A percentile compares a stretch with the other conserved stretches of the same genome.
Conservation (phyloP, 2,888 invertebrate genomes). For the Andrena praecox region DNA sequence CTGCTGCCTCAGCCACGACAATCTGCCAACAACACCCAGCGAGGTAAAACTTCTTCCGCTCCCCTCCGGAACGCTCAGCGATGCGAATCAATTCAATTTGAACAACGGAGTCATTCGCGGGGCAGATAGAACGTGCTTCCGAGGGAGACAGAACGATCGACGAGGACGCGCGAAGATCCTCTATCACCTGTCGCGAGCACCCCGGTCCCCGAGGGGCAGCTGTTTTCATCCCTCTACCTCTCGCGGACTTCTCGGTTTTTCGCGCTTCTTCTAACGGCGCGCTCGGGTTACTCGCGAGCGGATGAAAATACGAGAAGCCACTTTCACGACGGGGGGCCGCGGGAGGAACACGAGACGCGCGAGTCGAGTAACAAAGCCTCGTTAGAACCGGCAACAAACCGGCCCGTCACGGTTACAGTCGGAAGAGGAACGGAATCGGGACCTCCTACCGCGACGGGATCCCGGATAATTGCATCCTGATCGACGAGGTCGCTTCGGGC, state of each 20-base stretch:
- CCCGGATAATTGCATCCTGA: slow-evolving; percentile 74
- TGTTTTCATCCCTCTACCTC: slow-evolving; percentile 46
- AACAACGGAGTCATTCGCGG: neutral
- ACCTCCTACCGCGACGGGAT: slow-evolving; percentile 71
- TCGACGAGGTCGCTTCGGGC: slow-evolving; percentile 75
- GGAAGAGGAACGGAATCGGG: slow-evolving; percentile 58
- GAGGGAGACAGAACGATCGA: neutral
- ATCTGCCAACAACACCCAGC: slow-evolving; percentile 71
- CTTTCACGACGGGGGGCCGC: slow-evolving; percentile 52
- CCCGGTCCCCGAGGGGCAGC: slow-evolving; percentile 27
- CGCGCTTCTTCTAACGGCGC: slow-evolving; percentile 33
- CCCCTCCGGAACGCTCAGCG: slow-evolving; percentile 13
- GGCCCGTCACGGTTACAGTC: slow-evolving; percentile 44
- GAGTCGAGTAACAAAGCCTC: slow-evolving; percentile 65
- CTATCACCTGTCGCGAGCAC: slow-evolving; percentile 41
- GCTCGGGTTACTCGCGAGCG: slow-evolving; percentile 61
- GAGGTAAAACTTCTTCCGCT: slow-evolving; percentile 35
- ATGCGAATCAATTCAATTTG: neutral
- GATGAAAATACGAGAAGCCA: slow-evolving; percentile 65
- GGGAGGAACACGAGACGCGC: slow-evolving; percentile 55
- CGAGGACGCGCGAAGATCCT: neutral
- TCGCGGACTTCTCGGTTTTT: slow-evolving; percentile 58
- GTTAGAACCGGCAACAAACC: slow-evolving; percentile 50
- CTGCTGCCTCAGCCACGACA: slow-evolving; percentile 92
- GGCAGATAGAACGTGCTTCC: neutral